Base-by-base conservation (phyloP, 1,140 invertebrate species). In the Dinoponera quadriceps region DNA sequence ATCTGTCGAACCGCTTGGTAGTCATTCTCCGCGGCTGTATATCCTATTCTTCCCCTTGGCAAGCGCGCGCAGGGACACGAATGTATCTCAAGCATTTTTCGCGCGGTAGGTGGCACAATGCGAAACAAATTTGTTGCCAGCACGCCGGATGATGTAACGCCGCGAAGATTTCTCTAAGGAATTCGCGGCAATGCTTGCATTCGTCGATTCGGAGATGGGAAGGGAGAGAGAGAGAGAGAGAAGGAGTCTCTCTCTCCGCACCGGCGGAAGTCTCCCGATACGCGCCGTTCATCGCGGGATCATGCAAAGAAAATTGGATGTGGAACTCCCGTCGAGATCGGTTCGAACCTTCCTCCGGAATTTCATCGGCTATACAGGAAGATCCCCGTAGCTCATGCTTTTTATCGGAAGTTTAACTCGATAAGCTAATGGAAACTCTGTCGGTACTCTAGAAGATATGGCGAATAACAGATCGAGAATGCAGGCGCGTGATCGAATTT, bases 81-180 rank as follows among this genome's bases (percentile, higher is more conserved):
- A 90, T 83, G 84, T 91, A 91, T 90, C 85, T 86, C 75, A 77
- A 75, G 73, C 75, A 91, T 93, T 91, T 92, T 90, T 92, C 87
- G 86, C 85, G 68, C 20, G 83, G 72, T 62, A 71, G 86, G 74
- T 87, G 89, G 89, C 88, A 88, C 87, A 91, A 92, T 92, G 89
- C 84, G 89, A 91, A 92, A 93, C 89, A 90, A 93, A 92, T 92
- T 91, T 89, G 86, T 91, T 92, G 91, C 88, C 82, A 86, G 87
- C 71, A 84, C 69, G 87, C 80, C 69, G 62, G 75, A 90, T 90
- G 92, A 91, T 92, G 87, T 89, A 92, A 88, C 81, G 85, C 88
- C 68, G 57, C 69, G 88, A 90, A 93, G 91, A 93, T 93, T 93
- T 93, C 92, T 93, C 92, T 75, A 66, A 92, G 91, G 92, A 91